Evolutionary conservation across 2,797 vertebrate genomes (phyloP).

Genomic region (Squalus acanthias): DNA sequence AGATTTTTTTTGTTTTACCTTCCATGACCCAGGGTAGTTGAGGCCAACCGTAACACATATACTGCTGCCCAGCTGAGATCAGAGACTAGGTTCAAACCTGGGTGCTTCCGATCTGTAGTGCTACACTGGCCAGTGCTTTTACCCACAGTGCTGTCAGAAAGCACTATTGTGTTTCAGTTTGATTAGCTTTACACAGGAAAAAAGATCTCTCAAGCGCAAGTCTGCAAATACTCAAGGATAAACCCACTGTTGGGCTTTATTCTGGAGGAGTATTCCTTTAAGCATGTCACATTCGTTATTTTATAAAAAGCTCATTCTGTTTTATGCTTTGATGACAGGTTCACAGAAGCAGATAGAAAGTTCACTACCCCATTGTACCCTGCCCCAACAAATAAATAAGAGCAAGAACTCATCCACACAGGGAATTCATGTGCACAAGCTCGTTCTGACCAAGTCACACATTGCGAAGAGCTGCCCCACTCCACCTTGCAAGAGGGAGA

Average conservation of each 20-base stretch:
- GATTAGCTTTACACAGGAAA: neutral
- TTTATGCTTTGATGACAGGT: no score
- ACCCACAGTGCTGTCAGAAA: neutral
- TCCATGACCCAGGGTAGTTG: neutral
- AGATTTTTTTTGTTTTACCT: neutral
- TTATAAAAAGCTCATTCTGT: no score
- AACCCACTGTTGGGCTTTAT: neutral
- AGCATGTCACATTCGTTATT: no score
- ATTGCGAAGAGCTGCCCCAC: neutral
- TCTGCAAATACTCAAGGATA: neutral
- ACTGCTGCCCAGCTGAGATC: neutral
- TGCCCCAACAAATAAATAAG: neutral
- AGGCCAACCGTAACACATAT: neutral
- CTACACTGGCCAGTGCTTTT: neutral
- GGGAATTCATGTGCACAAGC: neutral
- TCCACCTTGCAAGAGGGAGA: neutral
- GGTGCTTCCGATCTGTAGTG: neutral
- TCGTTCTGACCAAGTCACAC: neutral
- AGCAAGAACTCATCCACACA: neutral
- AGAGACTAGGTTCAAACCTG: neutral
- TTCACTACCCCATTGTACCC: neutral
- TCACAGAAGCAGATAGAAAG: no score
- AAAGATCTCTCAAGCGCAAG: neutral
- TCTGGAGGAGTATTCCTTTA: no score
- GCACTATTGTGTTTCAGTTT: neutral